Evolutionary conservation across 2,113 vertebrate species (phyloP).

Genomic region (Leptocoma aspasia): DNA sequence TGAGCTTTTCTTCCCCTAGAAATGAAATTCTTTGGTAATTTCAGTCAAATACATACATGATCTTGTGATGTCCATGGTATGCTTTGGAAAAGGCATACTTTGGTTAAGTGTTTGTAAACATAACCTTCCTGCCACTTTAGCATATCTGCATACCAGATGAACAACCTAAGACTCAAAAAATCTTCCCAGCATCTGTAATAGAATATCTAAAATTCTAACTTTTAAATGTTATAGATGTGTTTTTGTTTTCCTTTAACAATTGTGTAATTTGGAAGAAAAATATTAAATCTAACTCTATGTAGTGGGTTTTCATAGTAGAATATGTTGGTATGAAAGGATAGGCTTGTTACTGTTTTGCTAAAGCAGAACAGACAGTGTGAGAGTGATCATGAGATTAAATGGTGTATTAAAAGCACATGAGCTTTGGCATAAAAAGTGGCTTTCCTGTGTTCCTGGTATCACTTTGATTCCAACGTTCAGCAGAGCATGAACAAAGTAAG

Average conservation of each 20-base stretch:
- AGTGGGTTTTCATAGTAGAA: neutral
- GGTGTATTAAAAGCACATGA: neutral
- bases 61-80: neutral
- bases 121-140: neutral
- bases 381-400: neutral
- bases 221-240: neutral
- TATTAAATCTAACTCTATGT: neutral
- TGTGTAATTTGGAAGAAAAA: neutral
- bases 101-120: neutral
- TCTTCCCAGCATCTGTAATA: neutral
- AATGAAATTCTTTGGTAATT: neutral
- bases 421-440: neutral
- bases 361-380: neutral
- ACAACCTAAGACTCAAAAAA: neutral
- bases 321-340: neutral
- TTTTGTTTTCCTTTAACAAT: neutral
- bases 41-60: accelerated
- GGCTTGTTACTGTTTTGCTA: neutral
- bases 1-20: neutral
- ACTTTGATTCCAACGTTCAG: neutral
- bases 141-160: neutral
- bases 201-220: neutral
- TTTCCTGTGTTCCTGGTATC: neutral
- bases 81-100: neutral
- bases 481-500: neutral